Conservation (phyloP, 2,113 vertebrate genomes). For the Cathartes aura region DNA sequence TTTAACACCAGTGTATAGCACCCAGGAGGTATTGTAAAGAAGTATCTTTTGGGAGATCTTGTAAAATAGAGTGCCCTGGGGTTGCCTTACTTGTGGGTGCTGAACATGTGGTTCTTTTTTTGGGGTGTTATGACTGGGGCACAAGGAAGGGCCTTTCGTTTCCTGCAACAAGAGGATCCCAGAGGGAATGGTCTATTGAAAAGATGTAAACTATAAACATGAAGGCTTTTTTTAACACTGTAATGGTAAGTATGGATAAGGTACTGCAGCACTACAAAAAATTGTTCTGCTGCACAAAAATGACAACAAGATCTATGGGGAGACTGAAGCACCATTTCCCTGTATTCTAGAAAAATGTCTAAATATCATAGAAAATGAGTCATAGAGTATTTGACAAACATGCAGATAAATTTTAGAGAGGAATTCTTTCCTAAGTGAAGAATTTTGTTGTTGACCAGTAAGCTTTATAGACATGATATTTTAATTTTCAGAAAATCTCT, state of each 20-base stretch:
- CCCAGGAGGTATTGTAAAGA: not conserved
- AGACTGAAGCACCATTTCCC: not conserved
- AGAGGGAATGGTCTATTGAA: not conserved
- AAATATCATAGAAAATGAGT: not conserved
- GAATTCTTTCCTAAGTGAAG: not conserved
- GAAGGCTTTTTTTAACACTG: not conserved
- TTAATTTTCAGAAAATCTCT: not conserved
- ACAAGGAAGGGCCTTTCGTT: too few relatives aligned
- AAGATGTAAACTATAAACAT: not conserved
- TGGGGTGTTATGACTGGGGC: accelerated
- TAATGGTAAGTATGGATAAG: not conserved
- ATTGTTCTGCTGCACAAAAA: not conserved
- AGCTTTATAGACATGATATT: not conserved
- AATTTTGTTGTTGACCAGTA: not conserved
- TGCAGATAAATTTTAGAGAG: not conserved
- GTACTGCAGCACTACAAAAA: not conserved
- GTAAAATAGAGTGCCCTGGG: not conserved
- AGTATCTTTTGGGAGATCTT: not conserved
- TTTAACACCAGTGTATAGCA: not conserved
- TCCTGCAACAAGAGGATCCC: not conserved
- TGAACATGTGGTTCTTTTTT: not conserved
- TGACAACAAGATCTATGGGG: not conserved
- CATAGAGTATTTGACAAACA: not conserved
- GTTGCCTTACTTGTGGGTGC: not conserved
- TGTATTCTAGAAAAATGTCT: not conserved